Evolutionary conservation across 1,140 invertebrate genomes (phyloP).

Genomic region (Pygmarrhopalites habei): DNA sequence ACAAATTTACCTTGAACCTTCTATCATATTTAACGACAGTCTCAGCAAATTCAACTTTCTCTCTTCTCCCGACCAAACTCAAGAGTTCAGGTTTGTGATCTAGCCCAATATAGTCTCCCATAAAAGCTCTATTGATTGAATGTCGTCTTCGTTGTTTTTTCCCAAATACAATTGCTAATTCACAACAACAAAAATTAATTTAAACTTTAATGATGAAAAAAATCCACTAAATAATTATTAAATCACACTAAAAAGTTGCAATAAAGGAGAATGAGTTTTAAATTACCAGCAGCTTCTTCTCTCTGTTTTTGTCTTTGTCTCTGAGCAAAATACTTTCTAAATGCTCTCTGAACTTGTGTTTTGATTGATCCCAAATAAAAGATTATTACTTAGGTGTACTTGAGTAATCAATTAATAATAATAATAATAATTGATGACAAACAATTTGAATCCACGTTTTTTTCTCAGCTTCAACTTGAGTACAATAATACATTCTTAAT

Average conservation of each 20-base stretch:
- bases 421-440: too few relatives aligned
- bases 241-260: too few relatives aligned
- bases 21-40: slow-evolving; percentile 65
- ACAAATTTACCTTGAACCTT: slow-evolving; percentile 59
- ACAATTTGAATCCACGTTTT: too few relatives aligned
- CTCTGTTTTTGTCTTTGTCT: slow-evolving; percentile 56
- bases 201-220: neutral
- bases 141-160: slow-evolving; percentile 60
- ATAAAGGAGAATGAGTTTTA: neutral
- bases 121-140: slow-evolving; percentile 65
- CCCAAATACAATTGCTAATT: slow-evolving; percentile 56
- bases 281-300: slow-evolving; percentile 52
- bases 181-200: slow-evolving; percentile 40
- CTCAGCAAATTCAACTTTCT: slow-evolving; percentile 63
- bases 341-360: slow-evolving; percentile 67
- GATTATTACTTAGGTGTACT: too few relatives aligned
- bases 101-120: slow-evolving; percentile 67
- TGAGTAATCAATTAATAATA: too few relatives aligned
- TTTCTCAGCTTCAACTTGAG: too few relatives aligned
- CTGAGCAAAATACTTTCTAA: slow-evolving; percentile 59
- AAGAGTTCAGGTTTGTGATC: slow-evolving; percentile 55
- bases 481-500: too few relatives aligned
- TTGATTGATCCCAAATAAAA: too few relatives aligned
- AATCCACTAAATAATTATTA: neutral
- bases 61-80: slow-evolving; percentile 55